Evolutionary conservation across 2,888 invertebrate species (phyloP).

Genomic region (Dyspetes luteomarginatus): DNA sequence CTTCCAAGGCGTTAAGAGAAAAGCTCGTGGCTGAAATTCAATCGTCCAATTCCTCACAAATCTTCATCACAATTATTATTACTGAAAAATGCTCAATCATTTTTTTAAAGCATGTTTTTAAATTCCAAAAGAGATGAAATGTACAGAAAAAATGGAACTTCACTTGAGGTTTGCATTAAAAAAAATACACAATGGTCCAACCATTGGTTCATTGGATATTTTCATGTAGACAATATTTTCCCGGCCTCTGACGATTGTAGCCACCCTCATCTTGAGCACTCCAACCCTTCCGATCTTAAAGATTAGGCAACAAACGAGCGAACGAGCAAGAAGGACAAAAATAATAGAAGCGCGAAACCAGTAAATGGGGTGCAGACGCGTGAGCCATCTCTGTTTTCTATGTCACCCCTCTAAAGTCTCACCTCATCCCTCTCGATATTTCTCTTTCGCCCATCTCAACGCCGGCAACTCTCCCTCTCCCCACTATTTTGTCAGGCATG

Average conservation of each 20-base stretch:
- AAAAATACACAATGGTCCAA: background rate
- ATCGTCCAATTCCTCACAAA: conserved; percentile 67
- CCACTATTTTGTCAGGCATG: conserved; percentile 40
- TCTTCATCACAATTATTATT: background rate
- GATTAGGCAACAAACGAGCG: conserved; percentile 83
- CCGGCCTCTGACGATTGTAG: conserved; percentile 59
- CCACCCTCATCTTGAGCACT: conserved; percentile 65
- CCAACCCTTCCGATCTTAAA: conserved; percentile 83
- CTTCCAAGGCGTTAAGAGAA: conserved; percentile 68
- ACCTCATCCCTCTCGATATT: conserved; percentile 46
- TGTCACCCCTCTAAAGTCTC: conserved; percentile 60
- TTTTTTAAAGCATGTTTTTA: background rate
- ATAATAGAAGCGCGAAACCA: conserved; percentile 76
- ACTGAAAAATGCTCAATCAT: background rate
- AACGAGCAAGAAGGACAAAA: conserved; percentile 53
- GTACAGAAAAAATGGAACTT: background rate
- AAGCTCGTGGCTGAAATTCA: conserved; percentile 71
- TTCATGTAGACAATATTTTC: conserved; percentile 76
- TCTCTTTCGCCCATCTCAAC: conserved; percentile 39
- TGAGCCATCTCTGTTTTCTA: conserved; percentile 67
- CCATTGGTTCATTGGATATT: background rate
- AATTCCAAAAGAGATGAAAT: background rate
- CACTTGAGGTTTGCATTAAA: background rate
- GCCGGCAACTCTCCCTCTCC: conserved; percentile 31
- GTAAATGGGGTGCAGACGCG: conserved; percentile 82